phyloP scores from a whole-genome alignment of 2,113 vertebrate species.

The Columba janthina region DNA sequence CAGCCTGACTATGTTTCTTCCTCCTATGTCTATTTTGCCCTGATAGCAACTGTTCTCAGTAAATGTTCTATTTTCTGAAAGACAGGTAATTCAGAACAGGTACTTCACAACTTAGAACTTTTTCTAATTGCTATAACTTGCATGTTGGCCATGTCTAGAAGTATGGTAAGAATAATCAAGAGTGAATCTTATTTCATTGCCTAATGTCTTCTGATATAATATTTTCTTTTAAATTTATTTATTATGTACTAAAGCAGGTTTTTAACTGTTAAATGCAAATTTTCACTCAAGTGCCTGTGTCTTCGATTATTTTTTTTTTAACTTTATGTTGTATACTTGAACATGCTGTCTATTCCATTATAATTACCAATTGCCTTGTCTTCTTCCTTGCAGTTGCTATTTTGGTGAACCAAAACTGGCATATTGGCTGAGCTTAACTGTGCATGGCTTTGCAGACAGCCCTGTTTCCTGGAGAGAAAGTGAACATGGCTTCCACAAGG shows the following conservation, averaged over 20 bases:
- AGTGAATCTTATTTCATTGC: neutral
- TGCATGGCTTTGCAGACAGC: conserved; percentile 91
- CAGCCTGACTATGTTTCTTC: neutral
- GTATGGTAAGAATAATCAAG: neutral
- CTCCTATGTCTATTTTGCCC: neutral
- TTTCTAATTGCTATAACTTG: neutral
- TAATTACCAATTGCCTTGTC: neutral
- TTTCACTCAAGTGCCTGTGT: neutral
- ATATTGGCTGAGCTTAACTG: conserved; percentile 83
- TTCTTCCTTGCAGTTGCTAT: conserved; percentile 76
- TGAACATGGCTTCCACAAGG: conserved; percentile 85
- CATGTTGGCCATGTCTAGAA: neutral
- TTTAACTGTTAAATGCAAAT: neutral
- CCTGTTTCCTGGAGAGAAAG: conserved; percentile 85
- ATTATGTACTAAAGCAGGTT: neutral
- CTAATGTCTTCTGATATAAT: neutral
- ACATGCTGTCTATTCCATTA: neutral
- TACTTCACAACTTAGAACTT: neutral
- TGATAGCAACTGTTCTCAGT: neutral
- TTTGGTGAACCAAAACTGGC: conserved; percentile 78
- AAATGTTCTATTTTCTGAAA: neutral
- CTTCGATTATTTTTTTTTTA: neutral
- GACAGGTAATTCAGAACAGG: neutral
- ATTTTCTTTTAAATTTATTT: neutral
- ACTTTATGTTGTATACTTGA: neutral